Evolutionary conservation across 2,113 vertebrate species (phyloP), one percentile per base, ranked within the genome.

Genomic region (Genyomyrus donnyi): DNA sequence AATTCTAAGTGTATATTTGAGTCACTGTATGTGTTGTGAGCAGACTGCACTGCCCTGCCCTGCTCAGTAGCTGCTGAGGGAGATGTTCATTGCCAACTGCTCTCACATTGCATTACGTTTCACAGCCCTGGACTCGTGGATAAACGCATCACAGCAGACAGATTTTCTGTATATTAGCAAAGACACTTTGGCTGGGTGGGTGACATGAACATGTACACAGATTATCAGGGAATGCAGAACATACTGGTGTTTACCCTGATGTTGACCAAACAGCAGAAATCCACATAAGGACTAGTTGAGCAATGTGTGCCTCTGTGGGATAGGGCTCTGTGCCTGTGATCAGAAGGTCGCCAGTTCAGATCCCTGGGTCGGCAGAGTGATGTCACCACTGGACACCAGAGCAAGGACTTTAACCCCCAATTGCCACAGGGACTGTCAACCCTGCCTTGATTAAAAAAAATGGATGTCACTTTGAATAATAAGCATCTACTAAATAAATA

Each of bases 1-100:
- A 89, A 91, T 91, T 53, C 89, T 92, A 90, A 93, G 93, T 94
- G 91, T 93, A 93, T 88, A 91, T 91, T 91, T 92, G 90, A 21
- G 5, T 45, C 35, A 84, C 45, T 85, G n/a, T 9, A 66, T 31
- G 31, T 77, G 70, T 39, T 35, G 35, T 77, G 70, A 77, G 70
- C 70, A 74, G 31, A 74, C 4, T 77, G 70, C 70, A 13, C 70
- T 77, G 70, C 70, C 6, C 31, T 77, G 70, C 35, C 3, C 27
- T 70, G 62, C 27, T 13, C 31, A 17, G 11, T 77, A 1, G 31
- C 4, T 77, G 13, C 70, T 77, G 70, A 35, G 31, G 31, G 31
- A 39, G 70, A 77, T 5, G 31, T 35, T 31, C 31, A 35, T 35
- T 3, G 9, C 66, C 13, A 77, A 7, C 27, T 39, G 70, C 31